A percentile compares a stretch with the other conserved stretches of the same genome.
These are phyloP conservation scores for Heliconius erato DNA, from an alignment of 2,888 invertebrate species.

Conservation along the genomic window DNA sequence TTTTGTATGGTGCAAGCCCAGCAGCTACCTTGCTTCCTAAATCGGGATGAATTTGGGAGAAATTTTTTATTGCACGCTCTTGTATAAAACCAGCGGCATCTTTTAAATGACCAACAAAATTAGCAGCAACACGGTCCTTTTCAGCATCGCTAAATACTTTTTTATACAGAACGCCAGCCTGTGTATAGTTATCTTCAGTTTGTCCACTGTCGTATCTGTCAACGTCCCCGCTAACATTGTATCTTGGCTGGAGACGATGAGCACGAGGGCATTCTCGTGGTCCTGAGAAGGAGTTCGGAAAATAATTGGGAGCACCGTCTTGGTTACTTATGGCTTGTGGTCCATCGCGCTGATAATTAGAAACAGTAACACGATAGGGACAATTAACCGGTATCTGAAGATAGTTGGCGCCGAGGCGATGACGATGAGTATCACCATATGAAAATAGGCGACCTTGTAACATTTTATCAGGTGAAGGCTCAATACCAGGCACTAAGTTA, in stretches of 20 bases:
- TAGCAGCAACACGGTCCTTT: constrained; percentile 89
- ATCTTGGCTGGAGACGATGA: constrained; percentile 85
- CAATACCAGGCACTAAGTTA: constrained; percentile 96
- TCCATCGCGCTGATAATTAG: constrained; percentile 96
- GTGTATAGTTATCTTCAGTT: constrained; percentile 95
- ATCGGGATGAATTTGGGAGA: constrained; percentile 91
- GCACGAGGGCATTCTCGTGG: constrained; percentile 90
- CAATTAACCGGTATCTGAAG: constrained; percentile 98
- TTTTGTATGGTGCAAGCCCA: constrained; percentile 86
- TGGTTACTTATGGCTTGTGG: constrained; percentile 92
- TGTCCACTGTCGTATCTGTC: constrained; percentile 92
- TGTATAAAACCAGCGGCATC: constrained; percentile 94
- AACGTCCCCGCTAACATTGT: constrained; percentile 90
- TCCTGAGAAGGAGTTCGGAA: constrained; percentile 97
- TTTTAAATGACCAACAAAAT: constrained; percentile 92
- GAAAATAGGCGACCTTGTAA: constrained; percentile 94
- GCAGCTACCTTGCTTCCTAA: constrained; percentile 91
- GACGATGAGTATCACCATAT: constrained; percentile 94
- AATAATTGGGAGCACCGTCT: constrained; percentile 96
- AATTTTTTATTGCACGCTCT: constrained; percentile 94
- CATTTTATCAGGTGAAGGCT: constrained; percentile 97
- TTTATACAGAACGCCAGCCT: constrained; percentile 92
- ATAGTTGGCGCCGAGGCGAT: constrained; percentile 96
- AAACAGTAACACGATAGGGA: constrained; percentile 89
- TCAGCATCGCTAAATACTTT: constrained; percentile 91